Conservation (phyloP, 2,888 invertebrate genomes). For the Vesta saturnalis region DNA sequence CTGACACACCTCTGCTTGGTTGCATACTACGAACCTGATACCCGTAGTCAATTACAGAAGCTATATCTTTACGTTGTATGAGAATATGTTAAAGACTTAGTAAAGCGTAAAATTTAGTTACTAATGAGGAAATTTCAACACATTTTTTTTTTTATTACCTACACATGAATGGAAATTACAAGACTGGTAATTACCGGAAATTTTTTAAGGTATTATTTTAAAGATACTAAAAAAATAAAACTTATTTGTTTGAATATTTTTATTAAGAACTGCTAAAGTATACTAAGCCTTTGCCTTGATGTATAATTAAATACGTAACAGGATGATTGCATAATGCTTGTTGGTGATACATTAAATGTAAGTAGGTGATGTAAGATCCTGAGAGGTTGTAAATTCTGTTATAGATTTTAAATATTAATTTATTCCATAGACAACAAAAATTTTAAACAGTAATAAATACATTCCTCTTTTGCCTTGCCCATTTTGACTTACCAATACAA, state of each 20-base stretch:
- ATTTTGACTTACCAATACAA: too few species aligned
- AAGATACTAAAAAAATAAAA: not conserved
- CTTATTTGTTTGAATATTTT: not conserved
- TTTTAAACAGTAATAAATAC: too few species aligned
- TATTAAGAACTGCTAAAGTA: not conserved
- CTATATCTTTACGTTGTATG: not conserved
- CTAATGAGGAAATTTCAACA: not conserved
- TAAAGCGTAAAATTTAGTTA: not conserved
- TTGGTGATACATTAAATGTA: not conserved
- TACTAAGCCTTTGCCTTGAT: not conserved
- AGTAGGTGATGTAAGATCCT: not conserved
- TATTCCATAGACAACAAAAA: not conserved
- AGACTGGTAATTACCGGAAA: not conserved
- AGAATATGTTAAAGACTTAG: not conserved
- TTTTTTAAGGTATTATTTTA: not conserved
- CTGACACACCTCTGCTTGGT: too few species aligned
- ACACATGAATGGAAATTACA: not conserved
- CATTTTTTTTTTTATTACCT: not conserved
- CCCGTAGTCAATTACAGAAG: too few species aligned
- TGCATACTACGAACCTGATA: too few species aligned
- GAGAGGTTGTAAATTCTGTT: not conserved
- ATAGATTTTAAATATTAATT: not conserved
- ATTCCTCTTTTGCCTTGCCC: too few species aligned
- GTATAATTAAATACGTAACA: conserved; percentile 1
- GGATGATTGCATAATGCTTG: not conserved